Evolutionary conservation across 1,140 invertebrate species (phyloP).

Genomic region (Temnothorax curvispinosus): DNA sequence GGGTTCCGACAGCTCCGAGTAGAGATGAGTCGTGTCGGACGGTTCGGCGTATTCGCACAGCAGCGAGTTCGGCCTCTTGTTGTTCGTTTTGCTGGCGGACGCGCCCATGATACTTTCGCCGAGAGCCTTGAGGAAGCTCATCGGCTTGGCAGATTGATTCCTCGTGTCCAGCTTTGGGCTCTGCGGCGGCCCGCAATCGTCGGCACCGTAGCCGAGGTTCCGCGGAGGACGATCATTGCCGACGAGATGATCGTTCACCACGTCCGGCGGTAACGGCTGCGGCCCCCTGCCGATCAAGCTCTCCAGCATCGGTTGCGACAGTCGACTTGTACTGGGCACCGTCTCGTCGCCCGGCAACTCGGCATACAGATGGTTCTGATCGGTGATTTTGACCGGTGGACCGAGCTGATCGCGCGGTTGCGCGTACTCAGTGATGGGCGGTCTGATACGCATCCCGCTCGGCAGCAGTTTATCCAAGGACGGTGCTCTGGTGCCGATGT

Average conservation of each 20-base stretch:
- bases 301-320: slow-evolving; percentile 82
- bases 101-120: slow-evolving; percentile 81
- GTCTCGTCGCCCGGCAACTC: slow-evolving; percentile 85
- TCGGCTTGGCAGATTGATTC: slow-evolving; percentile 73
- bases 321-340: slow-evolving; percentile 82
- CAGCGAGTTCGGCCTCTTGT: slow-evolving; percentile 86
- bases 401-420: slow-evolving; percentile 84
- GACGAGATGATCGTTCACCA: slow-evolving; percentile 75
- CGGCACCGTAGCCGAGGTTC: slow-evolving; percentile 8
- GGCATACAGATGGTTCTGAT: slow-evolving; percentile 86
- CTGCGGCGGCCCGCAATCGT: slow-evolving; percentile 34
- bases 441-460: slow-evolving; percentile 76
- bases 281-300: slow-evolving; percentile 76
- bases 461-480: slow-evolving; percentile 88
- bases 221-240: slow-evolving; percentile 57
- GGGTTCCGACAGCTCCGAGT: slow-evolving; percentile 89
- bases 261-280: slow-evolving; percentile 80
- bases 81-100: slow-evolving; percentile 65
- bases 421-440: slow-evolving; percentile 85
- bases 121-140: slow-evolving; percentile 82
- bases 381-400: slow-evolving; percentile 57
- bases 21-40: slow-evolving; percentile 89
- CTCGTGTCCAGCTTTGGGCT: slow-evolving; percentile 51
- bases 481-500: slow-evolving; percentile 87
- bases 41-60: slow-evolving; percentile 91